These are phyloP conservation scores for Reinhardtius hippoglossoides DNA, from an alignment of 2,113 vertebrate genomes.

Conservation along the genomic window DNA sequence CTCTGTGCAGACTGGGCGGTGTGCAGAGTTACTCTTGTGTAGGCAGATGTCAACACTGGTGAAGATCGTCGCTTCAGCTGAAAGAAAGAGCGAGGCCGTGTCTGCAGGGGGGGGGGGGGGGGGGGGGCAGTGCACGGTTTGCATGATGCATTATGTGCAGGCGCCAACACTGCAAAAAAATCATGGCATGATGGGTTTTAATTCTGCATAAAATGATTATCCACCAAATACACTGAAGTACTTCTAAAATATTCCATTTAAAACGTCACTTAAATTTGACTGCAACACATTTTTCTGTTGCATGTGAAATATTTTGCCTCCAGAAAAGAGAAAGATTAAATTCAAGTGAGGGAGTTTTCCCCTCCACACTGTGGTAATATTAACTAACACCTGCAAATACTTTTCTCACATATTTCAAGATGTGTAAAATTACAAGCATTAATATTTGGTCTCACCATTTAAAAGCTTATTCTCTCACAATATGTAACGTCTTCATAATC, in stretches of 20 bases:
- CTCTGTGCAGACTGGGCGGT: neutral
- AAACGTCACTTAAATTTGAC: neutral
- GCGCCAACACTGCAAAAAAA: neutral
- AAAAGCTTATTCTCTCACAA: no score
- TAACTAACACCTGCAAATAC: neutral
- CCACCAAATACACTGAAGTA: no score
- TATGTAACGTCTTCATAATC: no score
- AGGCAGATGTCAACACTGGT: conserved; percentile 28
- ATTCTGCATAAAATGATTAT: neutral
- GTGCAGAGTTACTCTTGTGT: conserved; percentile 17
- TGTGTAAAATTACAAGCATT: conserved; percentile 1
- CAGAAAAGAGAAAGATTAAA: neutral
- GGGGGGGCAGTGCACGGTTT: neutral
- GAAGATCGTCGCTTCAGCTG: neutral
- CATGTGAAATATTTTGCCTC: conserved; percentile 9
- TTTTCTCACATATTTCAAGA: conserved; percentile 40
- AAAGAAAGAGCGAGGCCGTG: neutral
- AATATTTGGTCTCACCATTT: no score
- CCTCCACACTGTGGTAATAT: neutral
- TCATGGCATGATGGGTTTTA: neutral
- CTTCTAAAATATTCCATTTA: neutral
- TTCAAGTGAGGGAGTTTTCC: neutral
- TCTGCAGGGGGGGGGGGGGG: neutral
- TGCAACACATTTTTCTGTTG: neutral
- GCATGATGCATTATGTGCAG: neutral